Evolutionary conservation across 2,113 vertebrate species (phyloP).

Genomic region (Pedionomus torquatus): DNA sequence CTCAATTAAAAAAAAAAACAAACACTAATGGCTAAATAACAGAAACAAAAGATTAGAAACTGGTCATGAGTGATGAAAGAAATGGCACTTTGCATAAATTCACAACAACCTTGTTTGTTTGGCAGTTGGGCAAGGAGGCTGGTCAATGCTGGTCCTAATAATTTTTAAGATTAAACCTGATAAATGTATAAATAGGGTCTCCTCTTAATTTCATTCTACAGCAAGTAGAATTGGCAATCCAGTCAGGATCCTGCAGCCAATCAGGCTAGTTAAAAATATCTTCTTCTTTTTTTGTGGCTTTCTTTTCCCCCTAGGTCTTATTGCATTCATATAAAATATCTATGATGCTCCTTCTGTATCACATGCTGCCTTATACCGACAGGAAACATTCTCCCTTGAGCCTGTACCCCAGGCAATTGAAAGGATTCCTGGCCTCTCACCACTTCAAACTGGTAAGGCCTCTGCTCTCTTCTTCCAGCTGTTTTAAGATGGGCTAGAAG

Average conservation of each 20-base stretch:
- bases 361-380: neutral
- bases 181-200: neutral
- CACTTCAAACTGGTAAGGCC: neutral
- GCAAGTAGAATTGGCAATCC: neutral
- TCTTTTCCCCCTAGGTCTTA: neutral
- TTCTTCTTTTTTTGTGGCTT: neutral
- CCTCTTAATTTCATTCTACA: neutral
- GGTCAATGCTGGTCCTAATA: neutral
- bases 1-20: neutral
- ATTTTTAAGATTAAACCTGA: neutral
- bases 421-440: neutral
- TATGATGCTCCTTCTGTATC: neutral
- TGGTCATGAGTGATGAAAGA: neutral
- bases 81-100: neutral
- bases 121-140: neutral
- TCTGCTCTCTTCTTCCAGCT: neutral
- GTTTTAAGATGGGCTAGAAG: neutral
- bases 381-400: neutral
- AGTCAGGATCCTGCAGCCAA: neutral
- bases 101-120: neutral
- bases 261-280: neutral
- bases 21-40: neutral
- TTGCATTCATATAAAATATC: neutral
- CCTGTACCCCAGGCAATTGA: neutral
- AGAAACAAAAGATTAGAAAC: neutral